phyloP scores from a whole-genome alignment of 2,113 vertebrate species.

The Prionailurus bengalensis region DNA sequence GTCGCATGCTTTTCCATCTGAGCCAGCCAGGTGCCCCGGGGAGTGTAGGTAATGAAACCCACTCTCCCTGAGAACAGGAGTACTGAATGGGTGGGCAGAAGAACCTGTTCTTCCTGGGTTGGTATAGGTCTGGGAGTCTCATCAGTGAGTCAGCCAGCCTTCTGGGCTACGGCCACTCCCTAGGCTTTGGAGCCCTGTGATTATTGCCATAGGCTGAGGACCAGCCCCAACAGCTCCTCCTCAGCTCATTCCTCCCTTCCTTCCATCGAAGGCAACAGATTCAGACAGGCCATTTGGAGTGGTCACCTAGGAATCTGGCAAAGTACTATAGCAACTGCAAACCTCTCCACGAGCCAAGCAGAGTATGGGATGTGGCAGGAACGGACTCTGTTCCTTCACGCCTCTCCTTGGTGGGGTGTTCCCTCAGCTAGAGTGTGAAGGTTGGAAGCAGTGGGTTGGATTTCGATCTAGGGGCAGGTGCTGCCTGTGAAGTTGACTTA shows the following conservation, averaged over 20 bases:
- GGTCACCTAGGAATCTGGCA: conserved; percentile 53
- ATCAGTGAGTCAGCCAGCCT: conserved; percentile 77
- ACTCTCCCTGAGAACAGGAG: conserved; percentile 47
- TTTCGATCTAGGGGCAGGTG: neutral
- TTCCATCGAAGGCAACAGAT: conserved; percentile 60
- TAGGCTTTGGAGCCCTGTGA: conserved; percentile 61
- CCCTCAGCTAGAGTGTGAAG: neutral
- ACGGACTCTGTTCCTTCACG: neutral
- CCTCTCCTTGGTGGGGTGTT: neutral
- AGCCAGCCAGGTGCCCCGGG: neutral
- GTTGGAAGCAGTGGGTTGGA: neutral
- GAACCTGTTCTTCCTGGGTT: conserved; percentile 75
- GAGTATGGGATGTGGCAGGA: neutral
- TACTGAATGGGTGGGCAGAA: conserved; percentile 59
- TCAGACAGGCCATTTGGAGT: conserved; percentile 63
- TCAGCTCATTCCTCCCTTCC: conserved; percentile 23
- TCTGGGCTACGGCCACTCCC: conserved; percentile 66
- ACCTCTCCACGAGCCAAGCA: neutral
- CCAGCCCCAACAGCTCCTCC: conserved; percentile 68
- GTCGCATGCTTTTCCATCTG: neutral
- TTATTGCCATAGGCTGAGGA: conserved; percentile 54
- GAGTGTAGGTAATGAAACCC: conserved; percentile 8
- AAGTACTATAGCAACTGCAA: neutral
- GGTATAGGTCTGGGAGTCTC: conserved; percentile 60
- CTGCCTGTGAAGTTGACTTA: neutral